Evolutionary conservation across 1,140 invertebrate genomes (phyloP).

Genomic region (Papilio polyxenes): DNA sequence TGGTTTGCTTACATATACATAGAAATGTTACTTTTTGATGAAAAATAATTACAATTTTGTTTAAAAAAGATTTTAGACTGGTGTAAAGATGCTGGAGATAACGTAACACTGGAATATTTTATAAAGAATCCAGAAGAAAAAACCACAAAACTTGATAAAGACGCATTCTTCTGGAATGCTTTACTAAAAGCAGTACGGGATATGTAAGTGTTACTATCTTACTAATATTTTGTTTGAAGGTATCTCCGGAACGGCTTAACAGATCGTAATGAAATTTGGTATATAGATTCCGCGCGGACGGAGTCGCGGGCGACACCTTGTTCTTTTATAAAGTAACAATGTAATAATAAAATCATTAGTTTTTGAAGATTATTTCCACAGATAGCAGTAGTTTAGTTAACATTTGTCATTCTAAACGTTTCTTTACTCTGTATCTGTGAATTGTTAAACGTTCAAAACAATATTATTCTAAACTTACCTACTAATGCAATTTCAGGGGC

Average conservation of each 20-base stretch:
- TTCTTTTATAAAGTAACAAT: no score
- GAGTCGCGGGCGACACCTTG: no score
- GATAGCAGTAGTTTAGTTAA: no score
- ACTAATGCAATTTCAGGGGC: constrained; percentile 73
- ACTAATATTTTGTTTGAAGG: not conserved
- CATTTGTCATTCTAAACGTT: not conserved
- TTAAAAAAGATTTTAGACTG: constrained; percentile 81
- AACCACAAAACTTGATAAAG: constrained; percentile 77
- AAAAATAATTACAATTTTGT: not conserved
- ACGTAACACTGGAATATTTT: constrained; percentile 81
- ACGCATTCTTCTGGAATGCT: constrained; percentile 82
- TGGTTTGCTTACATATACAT: not conserved
- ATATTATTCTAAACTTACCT: not conserved
- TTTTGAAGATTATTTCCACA: no score
- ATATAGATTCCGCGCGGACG: no score
- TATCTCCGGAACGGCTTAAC: no score
- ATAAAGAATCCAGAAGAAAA: constrained; percentile 69
- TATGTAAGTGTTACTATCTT: constrained; percentile 63
- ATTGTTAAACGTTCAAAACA: not conserved
- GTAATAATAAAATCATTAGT: no score
- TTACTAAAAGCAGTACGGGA: constrained; percentile 79
- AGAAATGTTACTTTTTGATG: not conserved
- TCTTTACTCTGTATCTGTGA: not conserved
- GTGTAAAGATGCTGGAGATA: constrained; percentile 85
- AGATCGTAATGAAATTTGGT: no score